Conservation (phyloP, 2,113 vertebrate species). For the Strix aluco region DNA sequence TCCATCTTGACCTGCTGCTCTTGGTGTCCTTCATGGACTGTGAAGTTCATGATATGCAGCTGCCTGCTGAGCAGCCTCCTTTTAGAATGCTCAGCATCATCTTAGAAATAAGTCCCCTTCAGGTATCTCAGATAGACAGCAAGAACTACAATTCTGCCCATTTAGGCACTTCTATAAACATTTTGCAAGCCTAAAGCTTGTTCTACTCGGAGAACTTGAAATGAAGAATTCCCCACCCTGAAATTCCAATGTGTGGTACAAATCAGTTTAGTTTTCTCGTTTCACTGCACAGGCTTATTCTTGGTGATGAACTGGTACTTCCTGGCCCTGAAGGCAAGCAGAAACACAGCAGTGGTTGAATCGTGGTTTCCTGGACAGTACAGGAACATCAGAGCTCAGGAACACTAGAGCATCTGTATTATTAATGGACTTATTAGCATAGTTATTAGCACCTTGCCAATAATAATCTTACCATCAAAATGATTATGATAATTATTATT, state of each 20-base stretch:
- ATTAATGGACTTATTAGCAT: neutral
- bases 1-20: neutral
- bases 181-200: neutral
- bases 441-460: neutral
- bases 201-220: neutral
- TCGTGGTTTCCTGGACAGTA: neutral
- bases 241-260: fast-evolving
- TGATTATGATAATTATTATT: neutral
- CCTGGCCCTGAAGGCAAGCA: neutral
- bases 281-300: neutral
- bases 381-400: neutral
- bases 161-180: neutral
- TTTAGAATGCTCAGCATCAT: neutral
- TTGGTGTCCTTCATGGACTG: neutral
- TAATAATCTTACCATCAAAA: neutral
- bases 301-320: neutral
- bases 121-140: neutral
- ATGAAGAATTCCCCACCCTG: neutral
- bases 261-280: neutral
- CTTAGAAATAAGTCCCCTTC: neutral
- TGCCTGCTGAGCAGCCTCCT: neutral
- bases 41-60: neutral
- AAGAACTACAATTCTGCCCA: neutral
- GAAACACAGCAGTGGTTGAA: neutral
- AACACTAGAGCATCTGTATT: neutral